Evolutionary conservation across 1,140 invertebrate genomes (phyloP).

Genomic region (Whitmania pigra): DNA sequence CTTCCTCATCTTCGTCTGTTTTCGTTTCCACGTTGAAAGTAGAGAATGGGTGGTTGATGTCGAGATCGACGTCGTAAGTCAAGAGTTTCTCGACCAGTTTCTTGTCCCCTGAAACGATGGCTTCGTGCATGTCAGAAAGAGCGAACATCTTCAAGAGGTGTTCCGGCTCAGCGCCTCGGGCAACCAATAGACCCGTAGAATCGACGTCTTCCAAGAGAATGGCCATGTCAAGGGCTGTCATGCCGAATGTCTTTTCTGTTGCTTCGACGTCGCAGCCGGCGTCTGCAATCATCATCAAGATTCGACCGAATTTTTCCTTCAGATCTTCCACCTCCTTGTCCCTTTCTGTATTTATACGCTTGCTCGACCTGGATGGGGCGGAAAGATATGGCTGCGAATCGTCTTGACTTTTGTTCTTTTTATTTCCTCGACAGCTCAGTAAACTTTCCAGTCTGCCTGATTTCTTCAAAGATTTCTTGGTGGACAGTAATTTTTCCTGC

Average conservation of each 20-base stretch:
- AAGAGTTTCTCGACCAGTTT: constrained; percentile 16
- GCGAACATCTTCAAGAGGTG: constrained; percentile 25
- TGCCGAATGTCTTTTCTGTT: constrained; percentile 22
- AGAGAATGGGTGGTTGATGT: constrained; percentile 22
- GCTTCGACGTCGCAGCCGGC: constrained; percentile 16
- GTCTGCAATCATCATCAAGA: constrained; percentile 19
- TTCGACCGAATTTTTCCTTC: constrained; percentile 18
- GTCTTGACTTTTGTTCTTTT: constrained; percentile 12
- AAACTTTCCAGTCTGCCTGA: constrained; percentile 17
- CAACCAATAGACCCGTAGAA: constrained; percentile 17
- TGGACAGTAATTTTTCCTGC: constrained; percentile 19
- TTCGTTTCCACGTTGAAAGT: constrained; percentile 19
- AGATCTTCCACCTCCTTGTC: constrained; percentile 15
- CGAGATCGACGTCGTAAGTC: constrained; percentile 8
- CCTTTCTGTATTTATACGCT: neutral
- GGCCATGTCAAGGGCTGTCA: constrained; percentile 26
- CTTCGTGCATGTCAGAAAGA: constrained; percentile 23
- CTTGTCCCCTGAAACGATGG: neutral
- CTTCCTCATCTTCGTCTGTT: neutral
- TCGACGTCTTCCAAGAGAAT: constrained; percentile 24
- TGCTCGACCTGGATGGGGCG: neutral
- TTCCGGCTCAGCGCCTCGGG: constrained; percentile 18
- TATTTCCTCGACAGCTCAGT: constrained; percentile 17
- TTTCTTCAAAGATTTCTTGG: constrained; percentile 12
- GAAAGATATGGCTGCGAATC: neutral